Conservation (phyloP, 1,140 invertebrate genomes). For the Lethrus apterus region DNA sequence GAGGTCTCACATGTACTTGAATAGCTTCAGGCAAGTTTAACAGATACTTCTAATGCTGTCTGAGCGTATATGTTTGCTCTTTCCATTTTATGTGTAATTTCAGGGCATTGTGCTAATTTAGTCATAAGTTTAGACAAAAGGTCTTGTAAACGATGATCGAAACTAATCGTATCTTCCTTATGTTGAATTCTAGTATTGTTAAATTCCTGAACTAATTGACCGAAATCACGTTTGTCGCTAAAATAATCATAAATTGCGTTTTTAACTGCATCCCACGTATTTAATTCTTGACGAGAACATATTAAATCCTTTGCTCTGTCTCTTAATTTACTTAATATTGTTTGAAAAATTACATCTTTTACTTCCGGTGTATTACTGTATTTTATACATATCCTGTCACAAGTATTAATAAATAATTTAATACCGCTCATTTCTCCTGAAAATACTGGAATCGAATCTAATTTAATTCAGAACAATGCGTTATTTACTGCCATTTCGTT, state of each 20-base stretch:
- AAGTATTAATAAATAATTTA: not conserved
- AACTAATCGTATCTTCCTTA: not conserved
- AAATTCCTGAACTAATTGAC: slow-evolving; percentile 1
- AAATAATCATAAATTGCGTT: slow-evolving; percentile 1
- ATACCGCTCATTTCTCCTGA: not conserved
- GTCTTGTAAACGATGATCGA: not conserved
- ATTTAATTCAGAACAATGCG: not conserved
- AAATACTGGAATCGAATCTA: slow-evolving; percentile 2
- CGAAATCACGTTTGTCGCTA: slow-evolving; percentile 3
- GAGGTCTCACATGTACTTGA: no score
- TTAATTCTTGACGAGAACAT: not conserved
- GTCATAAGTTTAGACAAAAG: not conserved
- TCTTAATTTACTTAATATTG: not conserved
- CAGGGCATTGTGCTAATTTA: not conserved
- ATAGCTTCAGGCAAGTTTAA: no score
- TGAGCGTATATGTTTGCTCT: slow-evolving; percentile 1
- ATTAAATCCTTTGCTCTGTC: slow-evolving; percentile 2
- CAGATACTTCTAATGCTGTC: not conserved
- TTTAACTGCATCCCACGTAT: slow-evolving; percentile 2
- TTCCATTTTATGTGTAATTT: no score
- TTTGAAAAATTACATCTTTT: not conserved
- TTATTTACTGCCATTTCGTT: not conserved
- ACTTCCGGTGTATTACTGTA: no score
- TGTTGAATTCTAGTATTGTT: no score
- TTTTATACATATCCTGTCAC: no score